A percentile compares a stretch with the other conserved stretches of the same genome.
phyloP scores from a whole-genome alignment of 1,140 invertebrate genomes.

The Colletes latitarsis region DNA sequence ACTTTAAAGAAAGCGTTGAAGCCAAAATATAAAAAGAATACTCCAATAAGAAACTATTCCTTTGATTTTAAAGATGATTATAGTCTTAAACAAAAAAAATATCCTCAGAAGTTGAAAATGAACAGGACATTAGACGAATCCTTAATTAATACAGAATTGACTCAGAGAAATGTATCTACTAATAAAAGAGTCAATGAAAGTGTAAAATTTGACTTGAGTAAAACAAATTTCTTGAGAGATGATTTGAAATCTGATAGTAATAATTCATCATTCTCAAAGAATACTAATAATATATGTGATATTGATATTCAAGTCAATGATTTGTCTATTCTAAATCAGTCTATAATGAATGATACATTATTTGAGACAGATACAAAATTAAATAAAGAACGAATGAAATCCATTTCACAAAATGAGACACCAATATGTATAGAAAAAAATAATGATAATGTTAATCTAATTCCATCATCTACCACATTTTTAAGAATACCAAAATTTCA shows the following conservation, averaged over 20 bases:
- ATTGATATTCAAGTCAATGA: conserved; percentile 39
- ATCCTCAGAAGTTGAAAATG: conserved; percentile 57
- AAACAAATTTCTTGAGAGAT: conserved; percentile 33
- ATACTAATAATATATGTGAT: conserved; percentile 18
- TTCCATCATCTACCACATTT: not conserved
- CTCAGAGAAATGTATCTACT: not conserved
- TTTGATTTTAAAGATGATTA: conserved; percentile 55
- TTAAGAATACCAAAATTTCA: conserved; percentile 33
- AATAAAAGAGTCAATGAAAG: conserved; percentile 26
- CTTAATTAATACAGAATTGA: conserved; percentile 25
- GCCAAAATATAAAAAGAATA: conserved; percentile 10
- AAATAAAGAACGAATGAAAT: conserved; percentile 41
- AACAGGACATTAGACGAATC: conserved; percentile 68
- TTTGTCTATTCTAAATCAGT: conserved; percentile 69
- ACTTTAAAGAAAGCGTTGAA: conserved; percentile 66
- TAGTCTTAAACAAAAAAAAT: conserved; percentile 29
- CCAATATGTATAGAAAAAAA: conserved; percentile 35
- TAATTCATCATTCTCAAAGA: not conserved
- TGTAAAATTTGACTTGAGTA: conserved; percentile 29
- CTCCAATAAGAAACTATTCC: not conserved
- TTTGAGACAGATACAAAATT: conserved; percentile 47
- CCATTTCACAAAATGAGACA: conserved; percentile 11
- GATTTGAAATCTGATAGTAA: not conserved
- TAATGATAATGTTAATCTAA: not conserved
- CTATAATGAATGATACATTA: conserved; percentile 72